Conservation (phyloP, 92 coral and sea anemone genomes). For the Phenganax marumi region DNA sequence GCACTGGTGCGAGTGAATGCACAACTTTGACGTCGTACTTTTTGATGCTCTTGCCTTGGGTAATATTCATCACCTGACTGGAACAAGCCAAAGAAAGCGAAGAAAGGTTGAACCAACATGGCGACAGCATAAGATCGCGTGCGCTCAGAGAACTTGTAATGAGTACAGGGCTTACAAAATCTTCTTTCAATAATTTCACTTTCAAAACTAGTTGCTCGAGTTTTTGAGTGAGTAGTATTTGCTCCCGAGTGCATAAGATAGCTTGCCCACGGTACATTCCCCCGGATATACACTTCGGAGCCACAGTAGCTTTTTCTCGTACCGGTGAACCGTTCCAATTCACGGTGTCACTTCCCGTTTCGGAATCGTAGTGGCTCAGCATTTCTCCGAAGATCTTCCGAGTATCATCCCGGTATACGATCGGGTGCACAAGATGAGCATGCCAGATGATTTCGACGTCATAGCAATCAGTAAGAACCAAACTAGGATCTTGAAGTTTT, state of each 20-base stretch:
- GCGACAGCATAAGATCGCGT: conserved; percentile 35
- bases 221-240: conserved; percentile 20
- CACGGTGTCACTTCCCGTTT: conserved; percentile 26
- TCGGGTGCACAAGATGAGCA: conserved; percentile 55
- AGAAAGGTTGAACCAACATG: conserved; percentile 35
- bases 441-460: conserved; percentile 62
- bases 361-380: conserved; percentile 55
- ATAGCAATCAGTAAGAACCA: conserved; percentile 47
- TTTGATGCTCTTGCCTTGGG: conserved; percentile 22
- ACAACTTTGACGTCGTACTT: conserved; percentile 51
- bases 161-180: conserved; percentile 20
- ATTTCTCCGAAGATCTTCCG: conserved; percentile 47
- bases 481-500: conserved; percentile 41
- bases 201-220: conserved; percentile 9
- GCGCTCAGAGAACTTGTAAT: conserved; percentile 14
- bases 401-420: conserved; percentile 54
- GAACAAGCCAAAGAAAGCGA: conserved; percentile 37
- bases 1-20: conserved; percentile 60
- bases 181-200: conserved; percentile 26
- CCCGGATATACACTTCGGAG: conserved; percentile 52
- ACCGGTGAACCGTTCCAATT: conserved; percentile 48
- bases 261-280: conserved; percentile 58
- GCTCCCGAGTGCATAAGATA: conserved; percentile 26
- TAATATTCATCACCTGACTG: conserved; percentile 28
- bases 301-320: conserved; percentile 18